Percentiles rank a stretch among this genome's conserved stretches.
These are phyloP conservation scores for Donacobius atricapilla DNA, from an alignment of 2,113 vertebrate species.

Conservation along the genomic window DNA sequence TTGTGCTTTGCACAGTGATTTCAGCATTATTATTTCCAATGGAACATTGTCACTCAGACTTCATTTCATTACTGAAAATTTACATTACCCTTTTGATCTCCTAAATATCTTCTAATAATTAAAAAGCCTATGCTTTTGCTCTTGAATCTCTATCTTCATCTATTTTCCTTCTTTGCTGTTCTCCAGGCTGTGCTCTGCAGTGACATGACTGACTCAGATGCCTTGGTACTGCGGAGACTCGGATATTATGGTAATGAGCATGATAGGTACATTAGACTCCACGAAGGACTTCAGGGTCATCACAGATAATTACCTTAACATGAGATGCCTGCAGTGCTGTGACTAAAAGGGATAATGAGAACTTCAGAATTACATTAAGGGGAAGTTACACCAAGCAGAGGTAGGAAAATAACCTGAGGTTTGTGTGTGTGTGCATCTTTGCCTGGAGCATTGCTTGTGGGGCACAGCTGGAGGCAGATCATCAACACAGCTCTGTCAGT, in stretches of 20 bases:
- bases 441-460: neutral
- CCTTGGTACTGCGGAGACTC: neutral
- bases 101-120: neutral
- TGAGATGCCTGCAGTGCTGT: neutral
- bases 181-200: neutral
- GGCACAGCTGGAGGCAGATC: neutral
- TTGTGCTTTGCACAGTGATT: neutral
- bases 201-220: neutral
- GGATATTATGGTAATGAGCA: constrained; percentile 13
- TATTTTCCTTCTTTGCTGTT: neutral
- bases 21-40: neutral
- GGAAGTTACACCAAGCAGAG: neutral
- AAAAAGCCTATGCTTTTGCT: neutral
- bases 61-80: neutral
- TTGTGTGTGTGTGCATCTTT: neutral
- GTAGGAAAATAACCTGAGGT: neutral
- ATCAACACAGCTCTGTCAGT: neutral
- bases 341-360: constrained; percentile 22
- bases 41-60: neutral
- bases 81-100: neutral
- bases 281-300: constrained; percentile 33
- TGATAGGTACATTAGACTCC: constrained; percentile 4
- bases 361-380: neutral
- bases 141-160: neutral
- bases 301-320: constrained; percentile 29